Evolutionary conservation across 2,888 invertebrate species (phyloP).

Genomic region (Dasypogon diadema): DNA sequence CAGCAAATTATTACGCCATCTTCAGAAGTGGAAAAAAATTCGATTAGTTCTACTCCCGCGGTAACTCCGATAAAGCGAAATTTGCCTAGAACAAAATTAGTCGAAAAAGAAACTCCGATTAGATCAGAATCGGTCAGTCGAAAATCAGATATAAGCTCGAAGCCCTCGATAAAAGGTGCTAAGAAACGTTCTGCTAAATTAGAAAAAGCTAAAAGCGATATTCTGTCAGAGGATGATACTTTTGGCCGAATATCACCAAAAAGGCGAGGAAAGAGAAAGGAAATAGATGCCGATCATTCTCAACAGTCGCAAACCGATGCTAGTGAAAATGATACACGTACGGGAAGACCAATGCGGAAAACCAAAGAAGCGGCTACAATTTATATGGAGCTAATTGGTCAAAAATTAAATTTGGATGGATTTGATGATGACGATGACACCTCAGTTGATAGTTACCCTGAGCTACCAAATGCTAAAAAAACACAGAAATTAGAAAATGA

Average conservation of each 20-base stretch:
- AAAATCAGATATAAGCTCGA: constrained; percentile 56
- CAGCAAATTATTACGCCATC: constrained; percentile 7
- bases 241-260: constrained; percentile 62
- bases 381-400: constrained; percentile 80
- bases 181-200: constrained; percentile 54
- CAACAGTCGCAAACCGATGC: constrained; percentile 57
- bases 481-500: constrained; percentile 74
- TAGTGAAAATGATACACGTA: constrained; percentile 57
- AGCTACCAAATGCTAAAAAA: constrained; percentile 75
- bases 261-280: constrained; percentile 61
- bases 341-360: constrained; percentile 73
- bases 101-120: background rate
- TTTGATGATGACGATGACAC: constrained; percentile 74
- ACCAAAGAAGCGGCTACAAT: constrained; percentile 82
- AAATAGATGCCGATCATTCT: constrained; percentile 22
- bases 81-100: background rate
- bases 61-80: background rate
- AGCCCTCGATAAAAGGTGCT: constrained; percentile 56
- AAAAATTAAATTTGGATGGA: constrained; percentile 75
- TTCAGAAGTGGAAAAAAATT: background rate
- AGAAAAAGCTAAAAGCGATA: constrained; percentile 53
- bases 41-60: background rate
- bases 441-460: constrained; percentile 77
- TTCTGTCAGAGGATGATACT: constrained; percentile 57
- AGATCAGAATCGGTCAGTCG: constrained; percentile 48